A percentile compares a stretch with the other conserved stretches of the same genome.
Evolutionary conservation across 1,140 invertebrate species (phyloP).

Genomic region (Dinoponera quadriceps): DNA sequence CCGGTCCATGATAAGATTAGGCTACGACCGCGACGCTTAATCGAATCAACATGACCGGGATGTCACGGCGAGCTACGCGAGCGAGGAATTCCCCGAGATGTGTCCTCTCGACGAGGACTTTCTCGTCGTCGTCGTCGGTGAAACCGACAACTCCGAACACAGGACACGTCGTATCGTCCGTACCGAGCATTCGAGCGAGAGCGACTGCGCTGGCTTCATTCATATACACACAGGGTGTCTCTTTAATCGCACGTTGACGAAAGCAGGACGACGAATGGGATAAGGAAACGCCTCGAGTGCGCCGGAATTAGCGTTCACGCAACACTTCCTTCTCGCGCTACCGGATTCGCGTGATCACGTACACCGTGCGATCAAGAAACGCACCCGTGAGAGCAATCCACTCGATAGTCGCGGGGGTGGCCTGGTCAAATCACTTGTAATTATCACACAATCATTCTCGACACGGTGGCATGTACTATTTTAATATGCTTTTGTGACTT

Average conservation of each 20-base stretch:
- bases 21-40: constrained; percentile 82
- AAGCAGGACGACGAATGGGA: no score
- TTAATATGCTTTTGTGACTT: constrained; percentile 78
- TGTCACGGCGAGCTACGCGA: constrained; percentile 44
- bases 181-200: constrained; percentile 49
- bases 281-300: no score
- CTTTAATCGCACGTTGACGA: no score
- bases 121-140: constrained; percentile 9
- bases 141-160: neutral
- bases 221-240: no score
- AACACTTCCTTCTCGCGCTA: neutral
- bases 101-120: neutral
- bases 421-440: constrained; percentile 84
- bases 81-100: constrained; percentile 25
- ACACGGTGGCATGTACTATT: constrained; percentile 81
- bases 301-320: no score
- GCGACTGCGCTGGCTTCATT: constrained; percentile 24
- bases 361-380: neutral
- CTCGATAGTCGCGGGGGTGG: constrained; percentile 77
- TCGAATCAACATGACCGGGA: constrained; percentile 77
- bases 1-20: constrained; percentile 79
- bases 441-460: constrained; percentile 84
- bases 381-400: constrained; percentile 49
- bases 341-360: neutral
- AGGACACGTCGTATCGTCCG: neutral